Evolutionary conservation across 1,140 invertebrate species (phyloP).

Genomic region (Orchestia grillus): DNA sequence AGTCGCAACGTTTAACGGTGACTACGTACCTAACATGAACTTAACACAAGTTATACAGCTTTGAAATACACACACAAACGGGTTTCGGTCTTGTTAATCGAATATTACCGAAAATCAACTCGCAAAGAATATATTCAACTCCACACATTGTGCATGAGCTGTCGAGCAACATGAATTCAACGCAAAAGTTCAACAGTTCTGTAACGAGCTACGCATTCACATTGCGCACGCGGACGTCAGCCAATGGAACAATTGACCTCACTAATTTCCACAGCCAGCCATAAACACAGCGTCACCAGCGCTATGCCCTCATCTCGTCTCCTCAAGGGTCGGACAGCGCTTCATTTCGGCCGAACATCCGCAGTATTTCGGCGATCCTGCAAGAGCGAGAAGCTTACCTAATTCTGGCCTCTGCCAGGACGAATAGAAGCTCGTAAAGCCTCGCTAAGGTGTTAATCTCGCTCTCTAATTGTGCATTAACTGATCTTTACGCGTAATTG

Average conservation of each 20-base stretch:
- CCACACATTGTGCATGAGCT: no score
- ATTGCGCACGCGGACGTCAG: background rate
- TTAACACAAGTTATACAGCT: no score
- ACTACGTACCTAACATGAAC: no score
- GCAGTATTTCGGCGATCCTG: background rate
- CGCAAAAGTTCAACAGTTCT: background rate
- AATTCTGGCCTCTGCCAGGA: background rate
- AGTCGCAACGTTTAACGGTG: no score
- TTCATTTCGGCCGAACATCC: background rate
- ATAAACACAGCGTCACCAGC: background rate
- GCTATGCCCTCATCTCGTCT: background rate
- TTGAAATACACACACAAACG: no score
- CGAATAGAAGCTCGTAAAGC: background rate
- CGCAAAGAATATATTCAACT: no score
- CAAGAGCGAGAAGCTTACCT: background rate
- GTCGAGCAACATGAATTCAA: background rate
- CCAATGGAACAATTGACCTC: background rate
- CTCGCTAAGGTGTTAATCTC: constrained; percentile 10
- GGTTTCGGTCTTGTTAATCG: no score
- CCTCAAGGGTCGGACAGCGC: background rate
- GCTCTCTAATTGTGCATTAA: constrained; percentile 15
- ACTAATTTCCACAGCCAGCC: background rate
- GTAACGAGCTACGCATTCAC: background rate
- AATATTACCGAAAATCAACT: no score
- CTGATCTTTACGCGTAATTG: background rate